phyloP scores from a whole-genome alignment of 2,888 invertebrate species.

The Scrobipalpa costella region DNA sequence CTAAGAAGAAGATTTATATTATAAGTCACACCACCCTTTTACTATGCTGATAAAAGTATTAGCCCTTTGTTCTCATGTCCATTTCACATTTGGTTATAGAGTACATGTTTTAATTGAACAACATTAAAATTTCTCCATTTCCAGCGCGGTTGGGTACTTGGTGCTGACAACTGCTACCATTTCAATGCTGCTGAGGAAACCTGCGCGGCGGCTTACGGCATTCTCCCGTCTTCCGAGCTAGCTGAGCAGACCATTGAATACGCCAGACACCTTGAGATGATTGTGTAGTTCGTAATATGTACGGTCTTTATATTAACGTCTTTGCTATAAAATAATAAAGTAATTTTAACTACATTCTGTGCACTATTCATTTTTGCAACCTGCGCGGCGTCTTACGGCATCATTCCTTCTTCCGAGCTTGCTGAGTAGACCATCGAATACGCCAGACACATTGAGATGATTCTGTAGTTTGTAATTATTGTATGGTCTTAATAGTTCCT shows the following conservation, averaged over 20 bases:
- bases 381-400: conserved; percentile 82
- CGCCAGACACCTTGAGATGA: conserved; percentile 99
- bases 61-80: too few species aligned
- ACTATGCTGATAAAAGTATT: too few species aligned
- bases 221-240: conserved; percentile 92
- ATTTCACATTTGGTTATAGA: too few species aligned
- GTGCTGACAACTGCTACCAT: conserved; percentile 89
- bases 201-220: conserved; percentile 82
- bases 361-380: too few species aligned
- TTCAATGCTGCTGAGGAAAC: conserved; percentile 87
- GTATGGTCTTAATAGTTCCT: not conserved
- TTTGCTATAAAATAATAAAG: not conserved
- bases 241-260: conserved; percentile 98
- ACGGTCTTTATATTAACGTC: not conserved
- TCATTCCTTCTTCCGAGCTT: conserved; percentile 92
- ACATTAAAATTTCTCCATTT: not conserved
- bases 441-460: conserved; percentile 99
- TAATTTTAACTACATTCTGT: not conserved
- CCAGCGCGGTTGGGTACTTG: conserved; percentile 91
- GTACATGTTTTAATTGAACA: too few species aligned
- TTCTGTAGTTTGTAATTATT: conserved; percentile 81
- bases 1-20: too few species aligned
- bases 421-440: conserved; percentile 98
- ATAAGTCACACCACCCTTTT: too few species aligned
- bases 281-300: conserved; percentile 81